These are phyloP conservation scores for Pseudochaenichthys georgianus DNA, from an alignment of 2,797 vertebrate species.

Conservation along the genomic window DNA sequence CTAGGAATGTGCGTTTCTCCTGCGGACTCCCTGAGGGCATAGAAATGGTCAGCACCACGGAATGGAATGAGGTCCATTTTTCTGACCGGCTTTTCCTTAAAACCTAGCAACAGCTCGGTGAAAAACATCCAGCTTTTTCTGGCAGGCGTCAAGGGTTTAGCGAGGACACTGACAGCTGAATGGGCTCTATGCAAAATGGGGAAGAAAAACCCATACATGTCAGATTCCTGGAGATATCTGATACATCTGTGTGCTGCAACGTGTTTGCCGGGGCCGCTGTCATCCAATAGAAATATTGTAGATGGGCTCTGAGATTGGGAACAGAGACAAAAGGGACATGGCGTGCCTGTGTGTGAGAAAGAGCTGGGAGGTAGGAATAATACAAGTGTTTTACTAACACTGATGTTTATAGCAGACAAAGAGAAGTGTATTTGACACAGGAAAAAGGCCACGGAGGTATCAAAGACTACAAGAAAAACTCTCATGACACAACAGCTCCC, in stretches of 20 bases:
- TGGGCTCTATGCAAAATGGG: constrained; percentile 61
- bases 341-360: constrained; percentile 5
- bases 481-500: constrained; percentile 3
- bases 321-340: constrained; percentile 53
- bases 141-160: constrained; percentile 56
- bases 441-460: neutral
- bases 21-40: constrained; percentile 53
- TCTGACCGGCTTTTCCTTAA: constrained; percentile 21
- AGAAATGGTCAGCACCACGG: constrained; percentile 55
- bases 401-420: constrained; percentile 19
- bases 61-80: constrained; percentile 38
- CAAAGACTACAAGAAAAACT: constrained; percentile 2
- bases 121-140: constrained; percentile 50
- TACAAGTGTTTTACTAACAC: constrained; percentile 25
- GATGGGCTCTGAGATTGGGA: constrained; percentile 49
- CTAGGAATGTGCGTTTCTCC: constrained; percentile 58
- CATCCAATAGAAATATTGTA: constrained; percentile 59
- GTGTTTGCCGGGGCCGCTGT: constrained; percentile 54
- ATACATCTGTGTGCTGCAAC: constrained; percentile 60
- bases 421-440: constrained; percentile 22
- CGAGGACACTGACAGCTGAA: constrained; percentile 64
- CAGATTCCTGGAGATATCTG: constrained; percentile 70
- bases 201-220: constrained; percentile 68
- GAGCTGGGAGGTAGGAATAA: constrained; percentile 23
- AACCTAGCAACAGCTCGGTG: constrained; percentile 41